These are phyloP conservation scores for Herminia tarsipennalis DNA, from an alignment of 2,888 invertebrate genomes.

Conservation along the genomic window DNA sequence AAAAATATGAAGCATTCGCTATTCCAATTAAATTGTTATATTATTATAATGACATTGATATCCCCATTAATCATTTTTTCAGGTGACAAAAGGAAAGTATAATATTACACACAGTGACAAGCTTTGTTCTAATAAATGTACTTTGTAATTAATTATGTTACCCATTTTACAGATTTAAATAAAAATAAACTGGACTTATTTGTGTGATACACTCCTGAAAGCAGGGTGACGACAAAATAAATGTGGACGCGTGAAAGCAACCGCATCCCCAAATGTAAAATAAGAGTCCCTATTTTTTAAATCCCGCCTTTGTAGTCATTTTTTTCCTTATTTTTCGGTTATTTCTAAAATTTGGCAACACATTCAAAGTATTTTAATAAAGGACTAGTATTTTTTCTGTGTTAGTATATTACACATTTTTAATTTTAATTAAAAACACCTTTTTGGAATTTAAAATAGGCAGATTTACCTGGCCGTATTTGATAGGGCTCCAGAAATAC, in stretches of 20 bases:
- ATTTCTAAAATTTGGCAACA: not conserved
- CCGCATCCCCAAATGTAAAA: slow-evolving; percentile 28
- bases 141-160: not conserved
- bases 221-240: slow-evolving; percentile 27
- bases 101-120: too few species aligned
- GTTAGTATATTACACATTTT: too few species aligned
- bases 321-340: not conserved
- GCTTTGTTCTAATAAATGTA: not conserved
- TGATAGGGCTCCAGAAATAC: too few species aligned
- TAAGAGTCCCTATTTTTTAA: slow-evolving; percentile 9
- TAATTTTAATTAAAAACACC: too few species aligned
- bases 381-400: not conserved
- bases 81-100: too few species aligned
- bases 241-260: slow-evolving; percentile 24
- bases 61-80: too few species aligned
- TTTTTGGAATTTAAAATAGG: too few species aligned
- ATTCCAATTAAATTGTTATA: too few species aligned
- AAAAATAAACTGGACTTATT: slow-evolving; percentile 25
- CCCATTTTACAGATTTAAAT: slow-evolving; percentile 15
- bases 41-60: too few species aligned
- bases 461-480: too few species aligned
- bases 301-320: slow-evolving; percentile 9
- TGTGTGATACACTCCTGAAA: slow-evolving; percentile 11
- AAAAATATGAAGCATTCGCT: too few species aligned
- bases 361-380: not conserved